Percentiles rank a stretch among this genome's conserved stretches.
Evolutionary conservation across 2,113 vertebrate genomes (phyloP).

Genomic region (Lota lota): DNA sequence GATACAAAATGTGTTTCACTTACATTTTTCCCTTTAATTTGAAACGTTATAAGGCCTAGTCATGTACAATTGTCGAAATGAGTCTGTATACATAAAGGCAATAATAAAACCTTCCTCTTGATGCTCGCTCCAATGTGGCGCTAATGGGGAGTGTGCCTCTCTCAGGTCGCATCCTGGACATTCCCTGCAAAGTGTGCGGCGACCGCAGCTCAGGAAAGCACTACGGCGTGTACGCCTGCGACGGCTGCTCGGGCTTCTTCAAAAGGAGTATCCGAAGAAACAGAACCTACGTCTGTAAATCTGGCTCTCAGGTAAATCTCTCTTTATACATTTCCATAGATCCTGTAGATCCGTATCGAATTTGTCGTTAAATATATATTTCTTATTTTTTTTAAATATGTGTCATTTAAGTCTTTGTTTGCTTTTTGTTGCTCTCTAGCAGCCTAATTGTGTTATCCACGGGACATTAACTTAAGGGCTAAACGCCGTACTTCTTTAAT

Average conservation of each 20-base stretch:
- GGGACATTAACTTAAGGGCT: constrained; percentile 50
- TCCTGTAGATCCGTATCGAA: not conserved
- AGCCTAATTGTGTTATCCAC: constrained; percentile 60
- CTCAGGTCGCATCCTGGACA: constrained; percentile 96
- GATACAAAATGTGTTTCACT: too few species aligned
- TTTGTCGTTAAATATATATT: not conserved
- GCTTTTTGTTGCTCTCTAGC: constrained; percentile 43
- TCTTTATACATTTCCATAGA: not conserved
- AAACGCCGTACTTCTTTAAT: constrained; percentile 57
- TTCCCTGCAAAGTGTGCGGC: constrained; percentile 97
- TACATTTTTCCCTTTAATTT: too few species aligned
- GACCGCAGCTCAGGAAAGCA: constrained; percentile 97
- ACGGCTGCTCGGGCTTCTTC: constrained; percentile 98
- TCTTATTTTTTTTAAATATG: constrained; percentile 16
- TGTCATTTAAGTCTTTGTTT: constrained; percentile 39
- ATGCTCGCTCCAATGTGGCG: not conserved
- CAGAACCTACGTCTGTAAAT: constrained; percentile 97
- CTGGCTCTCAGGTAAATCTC: constrained; percentile 89
- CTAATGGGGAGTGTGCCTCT: constrained; percentile 14
- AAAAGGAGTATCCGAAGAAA: constrained; percentile 97
- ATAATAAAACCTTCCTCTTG: not conserved
- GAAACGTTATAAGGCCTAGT: too few species aligned
- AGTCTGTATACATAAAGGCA: too few species aligned
- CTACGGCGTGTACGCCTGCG: constrained; percentile 97
- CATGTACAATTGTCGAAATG: too few species aligned